phyloP scores from a whole-genome alignment of 2,888 invertebrate species.

The Candidula unifasciata region DNA sequence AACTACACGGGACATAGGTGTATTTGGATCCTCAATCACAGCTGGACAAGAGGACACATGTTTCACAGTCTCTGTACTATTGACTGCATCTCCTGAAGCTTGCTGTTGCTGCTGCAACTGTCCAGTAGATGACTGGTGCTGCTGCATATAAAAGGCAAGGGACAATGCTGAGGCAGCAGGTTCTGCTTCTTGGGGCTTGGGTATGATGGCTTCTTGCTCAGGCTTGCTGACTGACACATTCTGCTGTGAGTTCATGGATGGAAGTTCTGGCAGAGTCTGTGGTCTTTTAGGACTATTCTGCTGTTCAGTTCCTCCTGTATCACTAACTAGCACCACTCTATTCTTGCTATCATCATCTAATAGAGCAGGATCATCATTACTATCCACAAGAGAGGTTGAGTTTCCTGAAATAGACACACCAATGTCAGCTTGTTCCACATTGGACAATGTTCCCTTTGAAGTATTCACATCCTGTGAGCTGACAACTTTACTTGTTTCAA shows the following conservation, averaged over 20 bases:
- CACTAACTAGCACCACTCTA: not conserved
- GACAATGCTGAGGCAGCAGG: not conserved
- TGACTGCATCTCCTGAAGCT: not conserved
- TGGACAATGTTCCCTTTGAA: too few species aligned
- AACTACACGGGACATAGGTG: conserved; percentile 44
- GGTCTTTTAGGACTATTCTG: conserved; percentile 28
- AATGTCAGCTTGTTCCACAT: conserved; percentile 2
- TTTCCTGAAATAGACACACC: too few species aligned
- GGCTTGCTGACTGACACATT: conserved; percentile 3
- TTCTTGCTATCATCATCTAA: too few species aligned
- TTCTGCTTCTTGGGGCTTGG: not conserved
- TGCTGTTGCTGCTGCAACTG: conserved; percentile 8
- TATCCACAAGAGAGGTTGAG: not conserved
- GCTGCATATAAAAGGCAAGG: conserved; percentile 2
- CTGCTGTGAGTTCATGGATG: not conserved
- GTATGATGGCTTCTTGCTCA: not conserved
- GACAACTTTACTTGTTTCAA: not conserved
- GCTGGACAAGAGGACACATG: conserved; percentile 28
- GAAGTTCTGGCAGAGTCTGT: conserved; percentile 20
- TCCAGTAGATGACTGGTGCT: conserved; percentile 1
- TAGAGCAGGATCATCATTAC: not conserved
- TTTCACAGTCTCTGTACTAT: not conserved
- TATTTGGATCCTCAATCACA: conserved; percentile 50
- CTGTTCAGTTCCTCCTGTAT: not conserved
- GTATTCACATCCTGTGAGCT: not conserved